Conservation (phyloP, 1,140 invertebrate genomes). For the Lepidotrigona ventralis region DNA sequence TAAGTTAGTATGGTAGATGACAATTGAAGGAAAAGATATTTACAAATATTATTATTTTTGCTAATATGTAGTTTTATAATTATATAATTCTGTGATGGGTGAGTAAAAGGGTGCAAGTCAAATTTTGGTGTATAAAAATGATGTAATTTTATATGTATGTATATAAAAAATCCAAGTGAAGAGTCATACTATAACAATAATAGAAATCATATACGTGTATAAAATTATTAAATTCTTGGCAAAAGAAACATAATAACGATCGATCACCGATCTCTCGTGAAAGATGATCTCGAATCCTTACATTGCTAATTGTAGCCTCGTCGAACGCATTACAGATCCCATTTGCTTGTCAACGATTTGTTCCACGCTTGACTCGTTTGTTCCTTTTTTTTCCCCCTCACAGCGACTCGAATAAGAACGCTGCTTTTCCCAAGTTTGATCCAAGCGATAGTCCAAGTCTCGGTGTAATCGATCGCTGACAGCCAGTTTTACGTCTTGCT, state of each 20-base stretch:
- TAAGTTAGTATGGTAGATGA: too few species aligned
- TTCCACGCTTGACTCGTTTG: background rate
- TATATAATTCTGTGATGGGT: too few species aligned
- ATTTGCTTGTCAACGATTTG: background rate
- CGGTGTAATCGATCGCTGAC: constrained; percentile 42
- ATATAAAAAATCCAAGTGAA: too few species aligned
- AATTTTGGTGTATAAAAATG: too few species aligned
- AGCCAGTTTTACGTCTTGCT: constrained; percentile 7
- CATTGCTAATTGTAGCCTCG: background rate
- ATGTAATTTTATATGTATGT: too few species aligned
- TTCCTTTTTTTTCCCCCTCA: background rate
- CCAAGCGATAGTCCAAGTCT: constrained; percentile 15
- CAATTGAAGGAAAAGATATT: too few species aligned
- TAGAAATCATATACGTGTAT: background rate
- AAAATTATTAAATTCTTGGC: background rate
- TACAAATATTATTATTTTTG: too few species aligned
- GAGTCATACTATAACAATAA: too few species aligned
- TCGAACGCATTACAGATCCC: background rate
- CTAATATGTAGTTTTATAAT: too few species aligned
- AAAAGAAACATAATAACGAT: background rate
- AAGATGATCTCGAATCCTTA: background rate
- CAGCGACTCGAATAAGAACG: background rate
- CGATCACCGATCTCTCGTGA: background rate
- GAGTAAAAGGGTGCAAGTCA: too few species aligned
- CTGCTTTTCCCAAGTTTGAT: background rate